Percentiles rank a stretch among this genome's conserved stretches.
These are phyloP conservation scores for Petaurus breviceps DNA, from an alignment of 2,113 vertebrate genomes.

Conservation along the genomic window DNA sequence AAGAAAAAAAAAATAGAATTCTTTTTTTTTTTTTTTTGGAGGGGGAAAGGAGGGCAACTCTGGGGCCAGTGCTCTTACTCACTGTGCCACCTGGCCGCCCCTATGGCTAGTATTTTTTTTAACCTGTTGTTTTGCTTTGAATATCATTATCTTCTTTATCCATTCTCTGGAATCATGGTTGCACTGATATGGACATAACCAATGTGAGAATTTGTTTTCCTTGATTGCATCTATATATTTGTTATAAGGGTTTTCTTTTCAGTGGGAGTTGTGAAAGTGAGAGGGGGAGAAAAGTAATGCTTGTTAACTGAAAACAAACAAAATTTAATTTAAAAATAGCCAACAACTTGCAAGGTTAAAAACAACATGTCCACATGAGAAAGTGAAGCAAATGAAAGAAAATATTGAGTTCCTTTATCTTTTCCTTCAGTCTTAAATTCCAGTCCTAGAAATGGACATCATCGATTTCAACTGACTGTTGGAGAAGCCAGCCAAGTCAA, in stretches of 20 bases:
- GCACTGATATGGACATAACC: not conserved
- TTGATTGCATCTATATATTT: not conserved
- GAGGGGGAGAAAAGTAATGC: not conserved
- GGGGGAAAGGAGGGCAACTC: no score
- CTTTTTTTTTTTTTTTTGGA: no score
- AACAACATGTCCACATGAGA: not conserved
- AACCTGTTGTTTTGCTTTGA: not conserved
- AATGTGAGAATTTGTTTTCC: not conserved
- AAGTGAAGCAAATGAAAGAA: conserved; percentile 53
- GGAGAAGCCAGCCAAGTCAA: not conserved
- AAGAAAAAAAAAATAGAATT: no score
- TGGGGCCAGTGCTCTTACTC: no score
- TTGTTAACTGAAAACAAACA: not conserved
- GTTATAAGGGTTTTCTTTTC: not conserved
- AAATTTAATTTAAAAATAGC: not conserved
- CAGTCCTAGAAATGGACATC: accelerated
- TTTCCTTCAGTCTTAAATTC: conserved; percentile 10
- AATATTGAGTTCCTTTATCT: conserved; percentile 17
- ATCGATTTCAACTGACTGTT: conserved; percentile 15
- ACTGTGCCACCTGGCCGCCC: no score
- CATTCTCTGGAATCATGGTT: not conserved
- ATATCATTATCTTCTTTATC: not conserved
- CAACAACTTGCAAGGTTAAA: not conserved
- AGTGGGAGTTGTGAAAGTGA: not conserved
- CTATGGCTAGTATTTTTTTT: not conserved